Conservation (phyloP, 2,113 vertebrate species). For the Climacteris rufus region DNA sequence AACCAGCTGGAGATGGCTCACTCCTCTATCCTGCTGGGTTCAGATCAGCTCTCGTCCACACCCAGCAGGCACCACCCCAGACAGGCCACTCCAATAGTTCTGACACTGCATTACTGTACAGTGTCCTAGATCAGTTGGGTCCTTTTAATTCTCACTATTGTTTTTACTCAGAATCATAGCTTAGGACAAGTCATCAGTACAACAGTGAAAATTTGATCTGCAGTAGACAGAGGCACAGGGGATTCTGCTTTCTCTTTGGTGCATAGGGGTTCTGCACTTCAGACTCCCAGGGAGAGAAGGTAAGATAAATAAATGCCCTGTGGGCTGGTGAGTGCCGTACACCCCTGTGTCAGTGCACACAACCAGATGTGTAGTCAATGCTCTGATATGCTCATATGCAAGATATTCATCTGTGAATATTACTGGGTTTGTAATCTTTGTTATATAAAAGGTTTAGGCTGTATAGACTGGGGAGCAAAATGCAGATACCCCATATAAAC, state of each 20-base stretch:
- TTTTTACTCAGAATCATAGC: constrained; percentile 37
- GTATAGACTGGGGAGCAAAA: constrained; percentile 65
- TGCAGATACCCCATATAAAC: constrained; percentile 47
- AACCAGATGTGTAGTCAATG: constrained; percentile 35
- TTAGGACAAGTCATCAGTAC: background rate
- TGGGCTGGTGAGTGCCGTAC: background rate
- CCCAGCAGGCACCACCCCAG: background rate
- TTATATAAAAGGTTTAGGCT: constrained; percentile 73
- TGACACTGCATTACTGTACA: background rate
- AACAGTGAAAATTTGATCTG: background rate
- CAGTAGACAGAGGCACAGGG: background rate
- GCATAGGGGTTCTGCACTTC: background rate
- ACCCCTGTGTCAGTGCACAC: background rate
- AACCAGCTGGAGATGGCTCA: background rate
- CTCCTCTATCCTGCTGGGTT: background rate
- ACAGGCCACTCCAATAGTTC: constrained; percentile 35
- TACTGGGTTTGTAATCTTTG: constrained; percentile 75
- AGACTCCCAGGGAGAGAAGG: background rate
- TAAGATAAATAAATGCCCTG: background rate
- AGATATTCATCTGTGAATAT: constrained; percentile 73
- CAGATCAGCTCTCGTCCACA: background rate
- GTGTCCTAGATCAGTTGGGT: background rate
- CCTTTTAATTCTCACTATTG: background rate
- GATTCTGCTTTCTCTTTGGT: background rate
- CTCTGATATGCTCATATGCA: constrained; percentile 40